Conservation (phyloP, 2,113 vertebrate species). For the Nerophis ophidion region DNA sequence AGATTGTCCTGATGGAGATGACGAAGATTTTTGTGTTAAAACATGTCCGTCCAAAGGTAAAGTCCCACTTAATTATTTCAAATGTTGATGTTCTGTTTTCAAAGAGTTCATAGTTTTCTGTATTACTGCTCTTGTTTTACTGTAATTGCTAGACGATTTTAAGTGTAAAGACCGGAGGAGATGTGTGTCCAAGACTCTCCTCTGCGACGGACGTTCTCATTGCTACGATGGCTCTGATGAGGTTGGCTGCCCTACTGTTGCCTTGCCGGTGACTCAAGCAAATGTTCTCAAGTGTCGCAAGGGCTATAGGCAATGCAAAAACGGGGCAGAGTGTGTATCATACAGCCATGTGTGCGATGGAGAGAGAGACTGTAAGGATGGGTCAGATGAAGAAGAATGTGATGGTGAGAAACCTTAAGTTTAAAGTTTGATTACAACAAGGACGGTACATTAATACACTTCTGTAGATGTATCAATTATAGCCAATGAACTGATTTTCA, state of each 20-base stretch:
- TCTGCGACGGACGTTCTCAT: conserved; percentile 76
- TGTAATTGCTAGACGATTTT: conserved; percentile 55
- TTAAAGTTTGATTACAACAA: no score
- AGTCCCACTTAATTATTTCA: background rate
- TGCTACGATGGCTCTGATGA: conserved; percentile 82
- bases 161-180: conserved; percentile 58
- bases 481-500: no score
- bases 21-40: conserved; percentile 72
- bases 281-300: conserved; percentile 47
- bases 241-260: conserved; percentile 45
- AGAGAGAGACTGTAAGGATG: conserved; percentile 76
- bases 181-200: conserved; percentile 62
- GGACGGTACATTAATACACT: no score
- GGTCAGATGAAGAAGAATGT: conserved; percentile 68
- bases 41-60: conserved; percentile 76
- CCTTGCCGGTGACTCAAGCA: background rate
- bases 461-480: no score
- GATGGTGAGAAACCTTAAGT: background rate
- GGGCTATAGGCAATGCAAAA: conserved; percentile 58
- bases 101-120: background rate
- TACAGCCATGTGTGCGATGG: conserved; percentile 77
- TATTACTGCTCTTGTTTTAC: background rate
- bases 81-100: background rate
- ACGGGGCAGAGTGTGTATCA: conserved; percentile 67
- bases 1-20: conserved; percentile 81